phyloP scores from a whole-genome alignment of 2,888 invertebrate genomes.

The Pseudococcus longispinus region DNA sequence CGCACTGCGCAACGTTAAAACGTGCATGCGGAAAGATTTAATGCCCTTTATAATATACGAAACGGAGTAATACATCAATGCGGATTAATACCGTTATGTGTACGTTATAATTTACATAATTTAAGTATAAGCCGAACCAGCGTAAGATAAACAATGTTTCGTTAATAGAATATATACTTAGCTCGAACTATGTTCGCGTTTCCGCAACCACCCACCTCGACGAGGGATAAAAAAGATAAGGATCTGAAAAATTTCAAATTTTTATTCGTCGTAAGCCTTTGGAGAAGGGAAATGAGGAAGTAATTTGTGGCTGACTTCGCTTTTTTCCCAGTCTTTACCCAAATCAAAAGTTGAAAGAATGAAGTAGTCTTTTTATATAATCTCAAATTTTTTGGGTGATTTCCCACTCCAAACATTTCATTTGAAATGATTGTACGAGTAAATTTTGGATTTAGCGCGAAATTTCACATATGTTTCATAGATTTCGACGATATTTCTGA shows the following conservation, averaged over 20 bases:
- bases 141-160: conserved; percentile 36
- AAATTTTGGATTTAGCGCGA: no score
- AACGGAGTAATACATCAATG: conserved; percentile 31
- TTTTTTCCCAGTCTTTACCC: no score
- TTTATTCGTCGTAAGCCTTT: not conserved
- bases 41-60: conserved; percentile 17
- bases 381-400: no score
- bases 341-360: no score
- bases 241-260: not conserved
- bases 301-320: no score
- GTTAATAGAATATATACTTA: conserved; percentile 2
- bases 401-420: no score
- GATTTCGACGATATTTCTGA: no score
- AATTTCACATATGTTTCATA: no score
- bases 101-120: conserved; percentile 35
- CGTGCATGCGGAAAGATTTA: conserved; percentile 24
- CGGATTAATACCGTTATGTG: not conserved
- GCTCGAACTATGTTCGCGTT: not conserved
- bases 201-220: not conserved
- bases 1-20: not conserved
- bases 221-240: not conserved
- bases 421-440: no score
- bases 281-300: not conserved
- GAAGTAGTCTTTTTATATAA: no score
- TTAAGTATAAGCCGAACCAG: not conserved